Evolutionary conservation across 2,113 vertebrate species (phyloP).

Genomic region (Poecile atricapillus): DNA sequence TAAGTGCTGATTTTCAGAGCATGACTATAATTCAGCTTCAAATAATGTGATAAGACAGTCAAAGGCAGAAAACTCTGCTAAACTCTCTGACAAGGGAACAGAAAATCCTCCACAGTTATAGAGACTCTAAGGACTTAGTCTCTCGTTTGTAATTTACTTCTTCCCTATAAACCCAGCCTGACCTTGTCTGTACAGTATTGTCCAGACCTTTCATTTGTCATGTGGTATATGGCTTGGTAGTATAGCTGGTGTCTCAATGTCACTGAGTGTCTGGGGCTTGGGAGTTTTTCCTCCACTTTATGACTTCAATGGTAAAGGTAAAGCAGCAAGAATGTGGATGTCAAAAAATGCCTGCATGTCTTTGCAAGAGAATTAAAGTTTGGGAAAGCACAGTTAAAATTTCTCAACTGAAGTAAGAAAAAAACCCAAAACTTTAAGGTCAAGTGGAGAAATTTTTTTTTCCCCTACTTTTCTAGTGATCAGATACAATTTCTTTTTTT

Average conservation of each 20-base stretch:
- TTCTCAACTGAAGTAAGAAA: neutral
- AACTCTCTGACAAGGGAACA: conserved; percentile 25
- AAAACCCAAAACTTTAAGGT: neutral
- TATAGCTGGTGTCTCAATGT: neutral
- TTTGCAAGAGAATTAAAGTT: neutral
- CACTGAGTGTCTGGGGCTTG: neutral
- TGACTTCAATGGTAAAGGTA: neutral
- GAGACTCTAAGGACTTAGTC: conserved; percentile 11
- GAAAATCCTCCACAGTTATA: conserved; percentile 20
- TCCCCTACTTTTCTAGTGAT: neutral
- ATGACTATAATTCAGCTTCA: conserved; percentile 3
- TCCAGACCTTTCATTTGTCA: conserved; percentile 8
- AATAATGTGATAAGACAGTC: conserved; percentile 23
- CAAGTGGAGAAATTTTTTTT: neutral
- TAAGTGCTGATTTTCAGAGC: conserved; percentile 9
- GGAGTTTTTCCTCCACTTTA: neutral
- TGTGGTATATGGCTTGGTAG: neutral
- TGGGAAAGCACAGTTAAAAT: neutral
- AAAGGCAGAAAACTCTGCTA: conserved; percentile 23
- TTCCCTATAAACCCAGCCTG: conserved; percentile 3
- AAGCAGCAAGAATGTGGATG: neutral
- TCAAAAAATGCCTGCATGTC: neutral
- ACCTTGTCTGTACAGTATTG: conserved; percentile 13
- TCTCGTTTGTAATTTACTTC: conserved; percentile 53
- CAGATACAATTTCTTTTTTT: neutral